These are phyloP conservation scores for Halictus rubicundus DNA, from an alignment of 1,140 invertebrate species.

Conservation along the genomic window DNA sequence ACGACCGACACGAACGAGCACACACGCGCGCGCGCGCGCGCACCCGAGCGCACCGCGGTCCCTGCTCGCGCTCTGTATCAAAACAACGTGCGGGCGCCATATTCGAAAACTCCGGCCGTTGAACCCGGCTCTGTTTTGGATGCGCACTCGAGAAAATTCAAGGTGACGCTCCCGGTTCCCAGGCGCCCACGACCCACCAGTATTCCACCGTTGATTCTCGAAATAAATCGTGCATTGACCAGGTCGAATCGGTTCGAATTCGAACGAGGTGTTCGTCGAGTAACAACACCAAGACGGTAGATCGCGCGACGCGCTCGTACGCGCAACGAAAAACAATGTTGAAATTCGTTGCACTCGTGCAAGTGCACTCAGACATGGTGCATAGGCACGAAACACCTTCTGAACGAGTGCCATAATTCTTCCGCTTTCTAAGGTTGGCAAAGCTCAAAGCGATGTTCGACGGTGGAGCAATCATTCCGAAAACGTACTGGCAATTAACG, in stretches of 20 bases:
- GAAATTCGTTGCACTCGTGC: too few species aligned
- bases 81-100: constrained; percentile 30
- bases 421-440: too few species aligned
- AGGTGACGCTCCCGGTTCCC: constrained; percentile 15
- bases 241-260: not conserved
- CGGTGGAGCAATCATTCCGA: too few species aligned
- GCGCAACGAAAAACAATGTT: too few species aligned
- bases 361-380: too few species aligned
- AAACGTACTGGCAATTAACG: not conserved
- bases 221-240: constrained; percentile 15
- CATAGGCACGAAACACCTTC: too few species aligned
- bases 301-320: too few species aligned
- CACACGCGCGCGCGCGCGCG: not conserved
- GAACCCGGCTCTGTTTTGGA: constrained; percentile 33
- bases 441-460: too few species aligned
- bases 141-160: constrained; percentile 31
- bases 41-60: too few species aligned
- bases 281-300: too few species aligned
- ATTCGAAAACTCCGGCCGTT: not conserved
- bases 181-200: constrained; percentile 11
- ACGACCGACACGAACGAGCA: not conserved
- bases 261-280: too few species aligned
- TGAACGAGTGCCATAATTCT: too few species aligned
- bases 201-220: constrained; percentile 3
- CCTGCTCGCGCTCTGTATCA: constrained; percentile 13